Base-by-base conservation (phyloP, 2,113 vertebrate species). In the Osmerus eperlanus region DNA sequence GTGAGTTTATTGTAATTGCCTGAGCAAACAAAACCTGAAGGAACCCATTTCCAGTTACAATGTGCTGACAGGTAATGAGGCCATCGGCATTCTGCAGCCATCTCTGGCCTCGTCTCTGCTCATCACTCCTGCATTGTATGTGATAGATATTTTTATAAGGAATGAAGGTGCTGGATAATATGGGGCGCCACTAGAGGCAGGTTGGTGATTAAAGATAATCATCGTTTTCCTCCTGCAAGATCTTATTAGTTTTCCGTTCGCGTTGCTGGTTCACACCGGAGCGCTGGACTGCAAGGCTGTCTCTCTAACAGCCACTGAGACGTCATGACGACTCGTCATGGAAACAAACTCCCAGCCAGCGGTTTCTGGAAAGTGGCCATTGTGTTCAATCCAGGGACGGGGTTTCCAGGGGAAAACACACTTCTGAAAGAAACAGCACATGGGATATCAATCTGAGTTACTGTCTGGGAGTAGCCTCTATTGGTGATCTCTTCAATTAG, bases 21-120 rank as follows among this genome's bases (percentile, higher is more conserved):
- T 96, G 96, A 95, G 97, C 96, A 99, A 99, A 99, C 97, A 98
- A 95, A 99, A 98, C 94, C 96, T 95, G 96, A 98, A 98, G 98
- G 96, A 98, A 98, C 95, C 96, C 98, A 98, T 99, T 99, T 98
- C 95, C 95, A 97, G 96, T 95, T 97, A 98, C 97, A 98, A 96
- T 98, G 96, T 94, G 95, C 94, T 95, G 95, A 96, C 95, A 95
- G 95, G 94, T 97, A 97, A 99, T 98, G 96, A 98, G 97, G 94
- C 94, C 95, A 94, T 96, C 95, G 96, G 95, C 95, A 96, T 97
- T 98, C 95, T 90, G 88, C 94, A 91, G 93, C 95, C 92, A 93
- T 94, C 93, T 89, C 91, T 92, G 91, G 83, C 29, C 25, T 68
- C 87, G 73, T 75, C 78, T 79, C 82, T 94, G 92, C 93, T 94